Evolutionary conservation across 2,113 vertebrate genomes (phyloP).

Genomic region (Pelecanoides urinatrix): DNA sequence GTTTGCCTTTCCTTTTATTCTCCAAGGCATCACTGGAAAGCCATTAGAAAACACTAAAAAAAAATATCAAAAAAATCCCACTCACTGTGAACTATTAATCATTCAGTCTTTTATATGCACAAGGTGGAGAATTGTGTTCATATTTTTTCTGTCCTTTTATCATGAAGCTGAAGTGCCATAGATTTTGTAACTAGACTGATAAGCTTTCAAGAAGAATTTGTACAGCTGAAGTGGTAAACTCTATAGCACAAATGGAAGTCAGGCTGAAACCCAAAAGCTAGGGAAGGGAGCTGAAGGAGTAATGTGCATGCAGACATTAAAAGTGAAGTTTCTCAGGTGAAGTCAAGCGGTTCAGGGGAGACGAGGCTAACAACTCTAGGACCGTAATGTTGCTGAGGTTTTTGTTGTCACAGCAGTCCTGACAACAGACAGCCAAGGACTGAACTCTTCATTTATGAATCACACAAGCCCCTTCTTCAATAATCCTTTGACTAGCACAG

Average conservation of each 20-base stretch:
- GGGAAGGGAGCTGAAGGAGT: background rate
- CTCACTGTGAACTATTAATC: background rate
- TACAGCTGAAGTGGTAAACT: background rate
- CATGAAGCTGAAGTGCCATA: background rate
- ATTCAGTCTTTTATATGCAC: background rate
- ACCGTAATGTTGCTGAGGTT: background rate
- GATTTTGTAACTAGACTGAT: background rate
- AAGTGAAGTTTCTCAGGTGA: background rate
- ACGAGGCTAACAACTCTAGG: background rate
- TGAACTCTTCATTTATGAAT: background rate
- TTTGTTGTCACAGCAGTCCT: background rate
- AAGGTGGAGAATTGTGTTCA: background rate
- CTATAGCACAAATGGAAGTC: background rate
- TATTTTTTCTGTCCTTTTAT: background rate
- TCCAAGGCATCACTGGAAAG: background rate
- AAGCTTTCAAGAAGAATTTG: background rate
- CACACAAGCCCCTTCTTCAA: background rate
- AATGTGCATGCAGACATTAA: background rate
- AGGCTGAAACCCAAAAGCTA: background rate
- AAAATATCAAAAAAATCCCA: background rate
- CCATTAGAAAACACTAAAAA: background rate
- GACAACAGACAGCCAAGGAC: background rate
- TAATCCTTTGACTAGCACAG: background rate
- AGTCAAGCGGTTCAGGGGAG: background rate
- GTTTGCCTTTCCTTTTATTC: background rate